A percentile compares a stretch with the other conserved stretches of the same genome.
These are phyloP conservation scores for Neotoma lepida DNA, from an alignment of 2,113 vertebrate genomes.

Conservation along the genomic window DNA sequence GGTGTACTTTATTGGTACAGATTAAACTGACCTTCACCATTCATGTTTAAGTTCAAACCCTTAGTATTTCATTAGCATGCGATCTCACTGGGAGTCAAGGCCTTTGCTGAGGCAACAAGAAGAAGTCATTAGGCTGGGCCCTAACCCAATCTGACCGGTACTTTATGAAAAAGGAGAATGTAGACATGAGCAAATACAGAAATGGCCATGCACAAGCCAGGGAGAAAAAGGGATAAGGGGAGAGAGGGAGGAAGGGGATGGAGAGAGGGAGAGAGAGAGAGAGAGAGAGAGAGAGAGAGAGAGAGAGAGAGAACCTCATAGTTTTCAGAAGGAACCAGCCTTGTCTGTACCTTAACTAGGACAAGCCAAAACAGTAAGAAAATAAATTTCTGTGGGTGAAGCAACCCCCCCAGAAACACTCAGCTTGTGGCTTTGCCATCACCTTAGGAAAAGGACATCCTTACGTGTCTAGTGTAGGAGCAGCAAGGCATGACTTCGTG, in stretches of 20 bases:
- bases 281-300: not conserved
- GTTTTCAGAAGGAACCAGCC: not conserved
- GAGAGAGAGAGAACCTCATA: not conserved
- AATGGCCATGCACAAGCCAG: not conserved
- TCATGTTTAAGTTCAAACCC: not conserved
- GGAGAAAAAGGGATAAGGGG: not conserved
- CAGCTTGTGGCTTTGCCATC: not conserved
- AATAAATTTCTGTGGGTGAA: not conserved
- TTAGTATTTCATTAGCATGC: not conserved
- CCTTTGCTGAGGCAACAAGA: conserved; percentile 4
- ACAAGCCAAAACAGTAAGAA: not conserved
- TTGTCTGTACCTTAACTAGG: not conserved
- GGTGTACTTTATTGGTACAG: not conserved
- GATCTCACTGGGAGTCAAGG: not conserved
- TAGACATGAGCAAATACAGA: not conserved
- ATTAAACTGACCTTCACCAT: not conserved
- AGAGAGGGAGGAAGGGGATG: too few relatives aligned
- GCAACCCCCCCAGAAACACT: not conserved
- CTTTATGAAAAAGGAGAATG: not conserved
- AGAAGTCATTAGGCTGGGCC: not conserved
- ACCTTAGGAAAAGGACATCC: not conserved
- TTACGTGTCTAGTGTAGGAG: not conserved
- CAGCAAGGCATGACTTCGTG: not conserved
- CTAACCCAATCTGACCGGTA: not conserved
- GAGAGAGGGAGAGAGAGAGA: not conserved